Base-by-base conservation (phyloP, 2,113 vertebrate genomes). In the Peromyscus californicus region DNA sequence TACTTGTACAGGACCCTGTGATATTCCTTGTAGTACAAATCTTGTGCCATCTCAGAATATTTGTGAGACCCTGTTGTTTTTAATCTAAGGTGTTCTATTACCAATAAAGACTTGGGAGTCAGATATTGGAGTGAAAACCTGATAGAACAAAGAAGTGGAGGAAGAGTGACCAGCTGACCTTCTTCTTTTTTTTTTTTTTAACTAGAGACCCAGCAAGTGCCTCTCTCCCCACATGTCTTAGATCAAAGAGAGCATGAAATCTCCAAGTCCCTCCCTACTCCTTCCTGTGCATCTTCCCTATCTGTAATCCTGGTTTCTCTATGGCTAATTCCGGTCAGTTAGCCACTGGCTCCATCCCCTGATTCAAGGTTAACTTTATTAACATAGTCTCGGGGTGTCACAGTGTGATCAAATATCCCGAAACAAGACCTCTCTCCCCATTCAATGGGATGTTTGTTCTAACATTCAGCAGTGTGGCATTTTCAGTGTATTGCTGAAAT, bases 401-500 rank as follows among this genome's bases (percentile, higher is more conserved):
- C 67, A 70, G 67, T 70, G 67, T 36, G 67, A 36, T 70, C 33
- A 36, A 70, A 36, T 36, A 70, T n/a, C 33, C 7, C 16, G 4
- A 7, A n/a, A 19, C 69, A 72, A n/a, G 69, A 80, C 45, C 12
- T 87, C 83, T 96, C 72, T 94, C 12, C 24, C 95, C 54, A 86
- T 93, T 94, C 86, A 51, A 76, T 33, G 59, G 69, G 74, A 59
- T 80, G 83, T 90, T 88, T 91, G 19, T 90, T 57, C 63, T 93
- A 96, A 79, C 74, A 75, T 79, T 96, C 93, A 89, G 57, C 57
- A 31, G 21, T 21, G 59, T 79, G 59, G 80, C 65, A 61, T 92
- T 94, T 87, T 96, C 51, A 80, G 48, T 75, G n/a, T 85, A 72
- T 93, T 94, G 88, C 93, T 92, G 59, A 65, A 7, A 63, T 29